phyloP scores from a whole-genome alignment of 2,797 vertebrate species.

The Argyrosomus regius region DNA sequence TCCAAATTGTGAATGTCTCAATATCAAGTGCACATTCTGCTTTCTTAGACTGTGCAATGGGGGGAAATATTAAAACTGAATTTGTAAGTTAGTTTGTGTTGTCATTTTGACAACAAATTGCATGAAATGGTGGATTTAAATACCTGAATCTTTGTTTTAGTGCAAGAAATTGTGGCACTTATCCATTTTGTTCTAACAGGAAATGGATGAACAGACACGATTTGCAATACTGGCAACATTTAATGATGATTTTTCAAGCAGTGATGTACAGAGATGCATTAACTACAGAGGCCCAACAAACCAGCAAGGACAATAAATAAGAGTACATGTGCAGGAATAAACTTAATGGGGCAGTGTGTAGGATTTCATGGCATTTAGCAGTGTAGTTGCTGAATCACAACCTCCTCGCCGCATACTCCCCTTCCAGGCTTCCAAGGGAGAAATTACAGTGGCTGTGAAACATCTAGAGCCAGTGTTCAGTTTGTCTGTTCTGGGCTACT shows the following conservation, averaged over 20 bases:
- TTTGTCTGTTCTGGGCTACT: no score
- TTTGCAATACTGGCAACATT: no score
- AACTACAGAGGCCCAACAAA: background rate
- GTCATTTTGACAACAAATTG: conserved; percentile 2
- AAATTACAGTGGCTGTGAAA: no score
- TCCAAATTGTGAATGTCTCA: conserved; percentile 31
- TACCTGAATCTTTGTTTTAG: background rate
- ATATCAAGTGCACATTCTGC: background rate
- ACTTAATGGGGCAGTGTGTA: no score
- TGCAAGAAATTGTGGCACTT: background rate
- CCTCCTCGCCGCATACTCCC: no score
- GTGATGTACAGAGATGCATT: background rate
- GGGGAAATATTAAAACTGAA: background rate
- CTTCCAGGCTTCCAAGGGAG: no score
- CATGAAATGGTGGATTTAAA: background rate
- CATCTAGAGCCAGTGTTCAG: no score
- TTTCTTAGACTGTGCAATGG: background rate
- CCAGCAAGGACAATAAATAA: background rate
- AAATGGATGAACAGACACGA: background rate
- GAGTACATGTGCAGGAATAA: background rate
- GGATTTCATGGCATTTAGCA: no score
- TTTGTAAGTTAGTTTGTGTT: no score
- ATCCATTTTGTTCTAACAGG: background rate
- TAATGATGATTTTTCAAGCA: no score
- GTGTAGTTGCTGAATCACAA: no score